phyloP scores from a whole-genome alignment of 2,888 invertebrate genomes.

The Leptinotarsa rubiginosa region DNA sequence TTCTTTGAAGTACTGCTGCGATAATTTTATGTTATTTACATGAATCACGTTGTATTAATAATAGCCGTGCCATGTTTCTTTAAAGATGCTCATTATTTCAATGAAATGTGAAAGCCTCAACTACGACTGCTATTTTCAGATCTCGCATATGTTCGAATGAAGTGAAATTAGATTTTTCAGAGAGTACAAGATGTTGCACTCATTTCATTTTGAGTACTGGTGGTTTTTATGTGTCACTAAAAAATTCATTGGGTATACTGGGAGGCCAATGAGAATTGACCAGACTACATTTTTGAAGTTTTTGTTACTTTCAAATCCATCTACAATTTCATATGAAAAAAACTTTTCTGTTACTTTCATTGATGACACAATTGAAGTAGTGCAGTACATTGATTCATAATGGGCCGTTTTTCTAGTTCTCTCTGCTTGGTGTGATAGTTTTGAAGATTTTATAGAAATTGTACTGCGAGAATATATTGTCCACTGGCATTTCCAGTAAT shows the following conservation, averaged over 20 bases:
- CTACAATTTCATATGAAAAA: too few relatives aligned
- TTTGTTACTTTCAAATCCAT: too few relatives aligned
- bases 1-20: conserved; percentile 29
- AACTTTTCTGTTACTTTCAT: too few relatives aligned
- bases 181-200: background rate
- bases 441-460: background rate
- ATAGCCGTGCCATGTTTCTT: conserved; percentile 13
- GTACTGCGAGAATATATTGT: background rate
- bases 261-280: too few relatives aligned
- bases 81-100: conserved; percentile 15
- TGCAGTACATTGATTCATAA: too few relatives aligned
- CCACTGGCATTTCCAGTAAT: background rate
- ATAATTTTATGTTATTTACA: conserved; percentile 11
- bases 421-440: too few relatives aligned
- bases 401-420: too few relatives aligned
- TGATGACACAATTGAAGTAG: too few relatives aligned
- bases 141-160: background rate
- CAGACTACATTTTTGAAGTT: too few relatives aligned
- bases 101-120: conserved; percentile 10
- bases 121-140: conserved; percentile 8
- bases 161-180: conserved; percentile 4
- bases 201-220: too few relatives aligned
- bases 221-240: too few relatives aligned
- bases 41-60: conserved; percentile 9
- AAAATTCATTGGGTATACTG: too few relatives aligned